phyloP scores from a whole-genome alignment of 23 tunicate genomes.

The Halocynthia roretzi region DNA sequence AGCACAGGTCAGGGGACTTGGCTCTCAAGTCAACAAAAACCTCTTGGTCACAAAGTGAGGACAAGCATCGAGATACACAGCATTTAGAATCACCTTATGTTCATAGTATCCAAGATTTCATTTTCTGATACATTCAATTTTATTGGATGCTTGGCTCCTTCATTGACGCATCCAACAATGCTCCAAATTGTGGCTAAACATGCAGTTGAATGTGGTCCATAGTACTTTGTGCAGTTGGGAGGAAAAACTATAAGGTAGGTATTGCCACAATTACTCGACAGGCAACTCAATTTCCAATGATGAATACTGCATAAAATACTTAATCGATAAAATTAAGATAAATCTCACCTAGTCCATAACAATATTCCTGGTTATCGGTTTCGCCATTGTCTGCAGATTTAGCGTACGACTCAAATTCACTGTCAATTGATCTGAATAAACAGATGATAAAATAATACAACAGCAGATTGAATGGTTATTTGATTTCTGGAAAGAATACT shows the following conservation, averaged over 20 bases:
- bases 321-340: too few species aligned
- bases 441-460: neutral
- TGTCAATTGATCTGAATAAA: neutral
- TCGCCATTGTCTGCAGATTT: constrained; percentile 13
- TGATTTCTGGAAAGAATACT: too few species aligned
- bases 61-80: too few species aligned
- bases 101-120: neutral
- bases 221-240: constrained; percentile 1
- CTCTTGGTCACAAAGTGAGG: too few species aligned
- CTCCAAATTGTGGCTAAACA: constrained; percentile 27
- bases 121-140: constrained; percentile 9
- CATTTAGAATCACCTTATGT: neutral
- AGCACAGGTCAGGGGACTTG: too few species aligned
- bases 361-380: neutral
- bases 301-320: too few species aligned
- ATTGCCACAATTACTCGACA: neutral
- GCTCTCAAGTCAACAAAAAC: too few species aligned
- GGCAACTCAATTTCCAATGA: too few species aligned
- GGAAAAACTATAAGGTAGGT: constrained; percentile 9
- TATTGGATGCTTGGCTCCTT: constrained; percentile 25
- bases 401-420: neutral
- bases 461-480: neutral
- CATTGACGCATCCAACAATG: neutral
- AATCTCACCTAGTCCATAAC: constrained; percentile 27
- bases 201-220: constrained; percentile 14